Evolutionary conservation across 2,888 invertebrate species (phyloP).

Genomic region (Malthinus flaveolus): DNA sequence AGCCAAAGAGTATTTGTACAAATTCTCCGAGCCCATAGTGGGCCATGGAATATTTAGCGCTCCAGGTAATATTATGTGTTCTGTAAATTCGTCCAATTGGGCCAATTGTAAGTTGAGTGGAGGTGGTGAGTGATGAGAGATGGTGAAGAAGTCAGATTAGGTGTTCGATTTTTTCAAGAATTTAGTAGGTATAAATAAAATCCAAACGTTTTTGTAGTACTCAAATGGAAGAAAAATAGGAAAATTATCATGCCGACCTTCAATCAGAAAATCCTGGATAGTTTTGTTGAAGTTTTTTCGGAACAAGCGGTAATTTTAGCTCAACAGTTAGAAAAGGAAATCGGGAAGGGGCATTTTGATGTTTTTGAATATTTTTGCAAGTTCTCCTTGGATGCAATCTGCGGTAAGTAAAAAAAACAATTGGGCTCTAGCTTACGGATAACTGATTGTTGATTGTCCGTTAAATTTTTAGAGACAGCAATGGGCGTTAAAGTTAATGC

Average conservation of each 20-base stretch:
- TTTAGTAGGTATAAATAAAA: neutral
- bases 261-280: slow-evolving; percentile 64
- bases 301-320: slow-evolving; percentile 60
- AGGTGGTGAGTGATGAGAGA: no score
- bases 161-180: neutral
- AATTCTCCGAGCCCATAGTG: slow-evolving; percentile 18
- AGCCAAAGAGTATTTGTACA: slow-evolving; percentile 30
- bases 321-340: slow-evolving; percentile 52
- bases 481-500: slow-evolving; percentile 70
- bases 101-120: no score
- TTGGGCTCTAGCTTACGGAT: neutral
- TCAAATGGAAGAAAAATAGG: slow-evolving; percentile 62
- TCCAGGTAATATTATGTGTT: slow-evolving; percentile 30
- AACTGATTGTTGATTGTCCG: neutral
- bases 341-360: slow-evolving; percentile 56
- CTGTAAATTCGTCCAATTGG: no score
- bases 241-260: slow-evolving; percentile 67
- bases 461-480: slow-evolving; percentile 62
- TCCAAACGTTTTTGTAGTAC: slow-evolving; percentile 4
- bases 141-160: no score
- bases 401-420: slow-evolving; percentile 55
- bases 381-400: slow-evolving; percentile 66
- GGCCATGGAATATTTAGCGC: slow-evolving; percentile 34
- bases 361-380: slow-evolving; percentile 60
- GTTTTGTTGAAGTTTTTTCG: slow-evolving; percentile 64